These are phyloP conservation scores for Poeciliopsis occidentalis DNA, from an alignment of 2,113 vertebrate genomes.

Conservation along the genomic window DNA sequence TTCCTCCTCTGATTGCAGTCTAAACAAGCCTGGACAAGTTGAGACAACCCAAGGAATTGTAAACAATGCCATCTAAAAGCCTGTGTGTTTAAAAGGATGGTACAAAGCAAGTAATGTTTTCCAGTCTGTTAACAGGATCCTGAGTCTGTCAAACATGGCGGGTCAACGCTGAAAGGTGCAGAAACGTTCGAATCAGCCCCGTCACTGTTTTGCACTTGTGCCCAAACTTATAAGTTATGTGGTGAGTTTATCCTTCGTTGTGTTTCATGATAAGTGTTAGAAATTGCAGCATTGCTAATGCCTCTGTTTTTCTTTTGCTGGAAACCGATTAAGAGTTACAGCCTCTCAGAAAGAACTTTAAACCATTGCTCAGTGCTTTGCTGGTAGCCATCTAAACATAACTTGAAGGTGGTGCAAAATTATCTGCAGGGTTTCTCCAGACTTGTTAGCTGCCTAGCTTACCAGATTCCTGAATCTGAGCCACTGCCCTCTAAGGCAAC, in stretches of 20 bases:
- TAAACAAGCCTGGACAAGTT: conserved; percentile 50
- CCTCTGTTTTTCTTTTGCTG: neutral
- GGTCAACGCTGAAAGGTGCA: neutral
- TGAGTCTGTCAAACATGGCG: conserved; percentile 42
- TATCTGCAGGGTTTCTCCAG: neutral
- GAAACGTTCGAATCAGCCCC: neutral
- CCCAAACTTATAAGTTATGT: neutral
- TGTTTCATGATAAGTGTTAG: neutral
- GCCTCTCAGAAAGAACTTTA: neutral
- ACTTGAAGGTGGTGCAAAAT: conserved; percentile 16
- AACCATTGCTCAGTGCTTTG: neutral
- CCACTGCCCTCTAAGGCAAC: conserved; percentile 53
- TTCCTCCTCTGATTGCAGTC: conserved; percentile 29
- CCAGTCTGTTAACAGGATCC: conserved; percentile 37
- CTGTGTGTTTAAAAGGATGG: conserved; percentile 40
- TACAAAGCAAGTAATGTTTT: conserved; percentile 9
- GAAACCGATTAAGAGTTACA: neutral
- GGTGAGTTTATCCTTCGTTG: neutral
- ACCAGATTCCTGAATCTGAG: conserved; percentile 10
- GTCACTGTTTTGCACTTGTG: no score
- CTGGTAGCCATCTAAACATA: conserved; percentile 6
- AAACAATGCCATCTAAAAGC: conserved; percentile 22
- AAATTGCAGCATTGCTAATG: neutral
- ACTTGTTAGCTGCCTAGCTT: neutral
- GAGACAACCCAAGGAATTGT: conserved; percentile 12